Evolutionary conservation across 2,797 vertebrate genomes (phyloP), one percentile per base, ranked within the genome.

Genomic region (Propithecus deckenii): DNA sequence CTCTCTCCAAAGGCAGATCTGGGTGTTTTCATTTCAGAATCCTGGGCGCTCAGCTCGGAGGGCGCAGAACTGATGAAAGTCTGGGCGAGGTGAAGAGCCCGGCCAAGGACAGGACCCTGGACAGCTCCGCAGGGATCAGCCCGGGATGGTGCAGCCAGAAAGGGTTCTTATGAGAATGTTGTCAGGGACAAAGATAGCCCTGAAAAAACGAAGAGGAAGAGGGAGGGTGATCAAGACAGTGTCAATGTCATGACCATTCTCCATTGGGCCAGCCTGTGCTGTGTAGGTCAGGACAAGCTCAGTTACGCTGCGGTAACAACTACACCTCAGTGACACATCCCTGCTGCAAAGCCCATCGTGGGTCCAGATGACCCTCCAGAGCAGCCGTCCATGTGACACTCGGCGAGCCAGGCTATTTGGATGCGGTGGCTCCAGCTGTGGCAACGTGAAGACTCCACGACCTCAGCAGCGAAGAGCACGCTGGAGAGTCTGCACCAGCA

Each of bases 21-120:
- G 69, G 35, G 5, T 65, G 14, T 12, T 71, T 86, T 91, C 83
- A 50, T 85, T 48, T 84, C n/a, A 52, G 69, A 86, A 81, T 38
- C 48, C 32, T 1, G 0, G 59, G 35, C 9, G 4, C 43, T 74
- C 86, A 35, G 74, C n/a, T 5, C 6, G 1, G 2, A 43, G 18
- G 28, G n/a, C 30, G 18, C n/a, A 80, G 93, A 79, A 38, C 48
- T 6, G 12, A 13, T 17, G n/a, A 18, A 50, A 5, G 32, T 15
- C 63, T 43, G 59, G 43, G 65, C 48, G 2, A 23, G 35, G 63
- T 3, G 20, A 32, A 59, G 23, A 18, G 75, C 35, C 3, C 2
- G 3, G 35, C 17, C 0, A 2, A 8, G 22, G 83, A 28, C 96
- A 95, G 95, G 63, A 97, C 95, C 95, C 57, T 80, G 94, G 92